A percentile compares a stretch with the other conserved stretches of the same genome.
Conservation (phyloP, 1,140 invertebrate genomes). For the Dinothrombium tinctorium region DNA sequence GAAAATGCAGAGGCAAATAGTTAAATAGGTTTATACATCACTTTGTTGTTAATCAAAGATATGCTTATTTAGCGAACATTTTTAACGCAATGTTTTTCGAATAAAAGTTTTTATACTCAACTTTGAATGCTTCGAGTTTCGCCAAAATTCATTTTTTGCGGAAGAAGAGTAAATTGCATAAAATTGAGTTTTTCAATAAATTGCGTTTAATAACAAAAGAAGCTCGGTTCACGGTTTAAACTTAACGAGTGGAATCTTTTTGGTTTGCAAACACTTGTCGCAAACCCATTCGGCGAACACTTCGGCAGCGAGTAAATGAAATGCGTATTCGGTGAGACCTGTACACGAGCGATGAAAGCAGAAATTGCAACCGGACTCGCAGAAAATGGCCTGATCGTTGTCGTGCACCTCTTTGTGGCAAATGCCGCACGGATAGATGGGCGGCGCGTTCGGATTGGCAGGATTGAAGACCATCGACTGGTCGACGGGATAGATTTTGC, state of each 20-base stretch:
- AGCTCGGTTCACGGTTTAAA: constrained; percentile 60
- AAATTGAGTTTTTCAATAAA: too few relatives aligned
- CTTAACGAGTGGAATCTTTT: constrained; percentile 78
- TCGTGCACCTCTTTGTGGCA: constrained; percentile 97
- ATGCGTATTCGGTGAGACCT: constrained; percentile 74
- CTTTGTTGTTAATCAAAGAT: too few relatives aligned
- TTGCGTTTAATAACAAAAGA: too few relatives aligned
- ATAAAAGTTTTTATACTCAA: too few relatives aligned
- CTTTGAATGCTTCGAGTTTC: too few relatives aligned
- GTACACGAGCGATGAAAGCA: constrained; percentile 90
- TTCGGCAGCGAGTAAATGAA: constrained; percentile 71
- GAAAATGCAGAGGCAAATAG: too few relatives aligned
- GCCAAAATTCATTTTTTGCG: too few relatives aligned
- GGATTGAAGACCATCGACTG: constrained; percentile 95
- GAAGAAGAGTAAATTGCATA: too few relatives aligned
- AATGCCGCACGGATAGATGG: constrained; percentile 81
- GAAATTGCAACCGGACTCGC: constrained; percentile 95
- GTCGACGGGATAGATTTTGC: constrained; percentile 78
- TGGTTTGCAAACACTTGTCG: constrained; percentile 79
- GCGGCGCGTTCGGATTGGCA: constrained; percentile 89
- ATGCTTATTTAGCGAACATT: too few relatives aligned
- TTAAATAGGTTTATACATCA: too few relatives aligned
- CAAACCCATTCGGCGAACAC: constrained; percentile 96
- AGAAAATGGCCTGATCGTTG: constrained; percentile 91
- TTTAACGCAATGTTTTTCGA: too few relatives aligned